Evolutionary conservation across 1,140 invertebrate species (phyloP).

Genomic region (Cherax quadricarinatus): DNA sequence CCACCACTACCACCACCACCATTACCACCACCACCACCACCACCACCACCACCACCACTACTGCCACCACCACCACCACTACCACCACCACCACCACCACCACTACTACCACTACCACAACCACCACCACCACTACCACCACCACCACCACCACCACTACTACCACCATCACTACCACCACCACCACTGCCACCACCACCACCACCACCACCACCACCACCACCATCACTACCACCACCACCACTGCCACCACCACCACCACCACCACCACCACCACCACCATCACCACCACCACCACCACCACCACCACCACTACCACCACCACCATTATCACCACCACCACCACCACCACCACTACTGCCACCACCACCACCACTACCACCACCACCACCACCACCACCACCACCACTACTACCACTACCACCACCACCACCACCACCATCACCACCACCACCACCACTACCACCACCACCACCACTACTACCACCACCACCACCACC

Average conservation of each 20-base stretch:
- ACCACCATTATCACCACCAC: neutral
- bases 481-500: too few species aligned
- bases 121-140: too few species aligned
- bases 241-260: neutral
- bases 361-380: neutral
- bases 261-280: constrained; percentile 5
- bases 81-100: too few species aligned
- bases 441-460: neutral
- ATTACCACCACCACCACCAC: too few species aligned
- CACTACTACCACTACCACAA: too few species aligned
- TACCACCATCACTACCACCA: too few species aligned
- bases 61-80: too few species aligned
- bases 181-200: neutral
- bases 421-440: neutral
- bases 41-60: too few species aligned
- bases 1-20: too few species aligned
- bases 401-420: neutral
- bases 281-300: neutral
- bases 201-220: neutral
- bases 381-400: neutral
- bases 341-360: constrained; percentile 5
- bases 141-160: too few species aligned
- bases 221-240: neutral
- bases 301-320: neutral
- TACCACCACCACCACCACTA: neutral